Conservation (phyloP, 2,113 vertebrate genomes). For the Deroptyus accipitrinus region DNA sequence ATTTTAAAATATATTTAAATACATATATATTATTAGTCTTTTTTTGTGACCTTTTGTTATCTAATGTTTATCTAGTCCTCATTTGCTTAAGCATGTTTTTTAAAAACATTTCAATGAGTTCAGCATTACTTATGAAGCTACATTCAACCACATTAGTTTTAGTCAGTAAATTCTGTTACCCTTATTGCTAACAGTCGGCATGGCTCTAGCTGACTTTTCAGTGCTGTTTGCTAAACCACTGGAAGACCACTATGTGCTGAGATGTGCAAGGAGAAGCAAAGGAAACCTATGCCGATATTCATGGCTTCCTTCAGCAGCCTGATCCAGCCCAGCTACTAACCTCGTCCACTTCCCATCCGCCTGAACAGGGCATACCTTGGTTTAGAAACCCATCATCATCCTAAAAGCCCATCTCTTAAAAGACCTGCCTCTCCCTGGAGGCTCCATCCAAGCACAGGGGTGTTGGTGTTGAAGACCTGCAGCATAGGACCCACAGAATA, state of each 20-base stretch:
- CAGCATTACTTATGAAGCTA: background rate
- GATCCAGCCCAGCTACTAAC: background rate
- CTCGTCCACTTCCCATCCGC: background rate
- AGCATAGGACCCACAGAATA: background rate
- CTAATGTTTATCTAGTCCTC: background rate
- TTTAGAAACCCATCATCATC: background rate
- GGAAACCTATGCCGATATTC: background rate
- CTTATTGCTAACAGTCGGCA: background rate
- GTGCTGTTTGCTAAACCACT: background rate
- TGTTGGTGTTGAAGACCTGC: fast-evolving
- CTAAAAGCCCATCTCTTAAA: background rate
- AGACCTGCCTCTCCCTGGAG: background rate
- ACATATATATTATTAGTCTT: background rate
- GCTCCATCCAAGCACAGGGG: fast-evolving
- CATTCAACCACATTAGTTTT: background rate
- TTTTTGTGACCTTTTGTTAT: background rate
- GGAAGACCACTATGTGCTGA: background rate
- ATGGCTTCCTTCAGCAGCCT: background rate
- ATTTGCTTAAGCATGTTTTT: background rate
- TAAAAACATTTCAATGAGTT: background rate
- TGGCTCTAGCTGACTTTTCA: background rate
- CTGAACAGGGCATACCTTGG: background rate
- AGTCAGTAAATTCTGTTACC: background rate
- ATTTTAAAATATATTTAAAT: background rate
- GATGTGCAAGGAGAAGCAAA: background rate